phyloP scores from a whole-genome alignment of 2,797 vertebrate species.

The Xerus rutilus region DNA sequence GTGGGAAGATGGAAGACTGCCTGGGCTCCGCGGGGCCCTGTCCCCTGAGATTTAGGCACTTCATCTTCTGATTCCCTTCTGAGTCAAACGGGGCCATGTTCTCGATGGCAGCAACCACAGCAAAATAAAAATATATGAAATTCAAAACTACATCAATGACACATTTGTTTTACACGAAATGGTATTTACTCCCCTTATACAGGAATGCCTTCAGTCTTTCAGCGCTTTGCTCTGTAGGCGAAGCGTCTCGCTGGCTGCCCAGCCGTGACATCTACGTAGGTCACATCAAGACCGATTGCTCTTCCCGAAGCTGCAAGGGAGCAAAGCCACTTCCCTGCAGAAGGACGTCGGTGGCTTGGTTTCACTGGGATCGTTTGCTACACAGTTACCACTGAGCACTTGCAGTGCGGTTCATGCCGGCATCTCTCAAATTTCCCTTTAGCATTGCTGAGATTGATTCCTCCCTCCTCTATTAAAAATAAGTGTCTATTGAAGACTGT shows the following conservation, averaged over 20 bases:
- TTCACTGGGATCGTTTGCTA: not conserved
- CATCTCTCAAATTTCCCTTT: not conserved
- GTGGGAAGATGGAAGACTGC: too few relatives aligned
- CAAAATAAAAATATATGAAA: accelerated
- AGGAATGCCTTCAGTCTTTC: not conserved
- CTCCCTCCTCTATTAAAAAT: not conserved
- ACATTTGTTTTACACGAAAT: not conserved
- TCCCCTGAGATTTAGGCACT: too few relatives aligned
- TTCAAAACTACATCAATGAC: not conserved
- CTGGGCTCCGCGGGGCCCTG: too few relatives aligned
- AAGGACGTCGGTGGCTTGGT: not conserved
- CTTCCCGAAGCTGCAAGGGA: not conserved
- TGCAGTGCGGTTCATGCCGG: accelerated
- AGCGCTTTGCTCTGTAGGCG: accelerated
- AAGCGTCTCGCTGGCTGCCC: accelerated
- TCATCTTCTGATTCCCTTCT: too few relatives aligned
- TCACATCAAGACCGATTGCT: not conserved
- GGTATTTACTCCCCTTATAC: not conserved
- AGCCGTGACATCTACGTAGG: accelerated
- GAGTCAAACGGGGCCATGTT: too few relatives aligned
- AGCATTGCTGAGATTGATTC: not conserved
- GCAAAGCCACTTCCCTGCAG: not conserved
- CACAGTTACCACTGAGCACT: not conserved
- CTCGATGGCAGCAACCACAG: too few relatives aligned
- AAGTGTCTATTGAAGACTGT: not conserved